phyloP scores from a whole-genome alignment of 2,797 vertebrate species.

The Falco novaeseelandiae region DNA sequence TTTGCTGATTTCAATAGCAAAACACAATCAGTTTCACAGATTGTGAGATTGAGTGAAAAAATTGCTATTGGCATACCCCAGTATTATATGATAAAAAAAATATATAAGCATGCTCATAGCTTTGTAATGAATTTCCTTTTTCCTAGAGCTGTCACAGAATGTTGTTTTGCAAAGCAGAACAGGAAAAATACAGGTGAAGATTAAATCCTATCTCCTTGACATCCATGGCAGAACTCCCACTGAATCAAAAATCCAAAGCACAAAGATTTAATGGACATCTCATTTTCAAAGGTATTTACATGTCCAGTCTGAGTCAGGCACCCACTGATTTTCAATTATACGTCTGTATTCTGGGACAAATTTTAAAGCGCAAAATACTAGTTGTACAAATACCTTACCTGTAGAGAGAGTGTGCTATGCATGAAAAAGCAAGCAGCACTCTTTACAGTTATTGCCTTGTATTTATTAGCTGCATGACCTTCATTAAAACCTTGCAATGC shows the following conservation, averaged over 20 bases:
- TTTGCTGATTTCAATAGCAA: neutral
- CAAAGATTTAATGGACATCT: neutral
- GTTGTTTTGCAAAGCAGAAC: neutral
- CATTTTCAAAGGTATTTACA: conserved; percentile 6
- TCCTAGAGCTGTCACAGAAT: neutral
- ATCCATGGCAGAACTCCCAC: neutral
- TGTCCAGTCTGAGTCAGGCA: neutral
- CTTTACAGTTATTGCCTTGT: neutral
- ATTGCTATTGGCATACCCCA: neutral
- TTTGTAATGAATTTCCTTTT: neutral
- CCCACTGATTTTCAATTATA: neutral
- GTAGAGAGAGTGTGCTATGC: neutral
- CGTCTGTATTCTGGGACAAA: neutral
- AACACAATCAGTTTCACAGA: neutral
- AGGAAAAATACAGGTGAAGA: conserved; percentile 6
- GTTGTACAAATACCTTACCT: neutral
- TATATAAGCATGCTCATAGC: neutral
- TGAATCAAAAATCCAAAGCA: neutral
- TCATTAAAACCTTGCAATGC: neutral
- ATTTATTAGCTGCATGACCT: neutral
- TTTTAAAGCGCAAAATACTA: neutral
- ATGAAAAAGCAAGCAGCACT: neutral
- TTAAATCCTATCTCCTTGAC: neutral
- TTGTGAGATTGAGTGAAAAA: neutral
- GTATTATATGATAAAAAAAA: neutral